phyloP scores from a whole-genome alignment of 2,888 invertebrate genomes.

The Copidosoma aretas region DNA sequence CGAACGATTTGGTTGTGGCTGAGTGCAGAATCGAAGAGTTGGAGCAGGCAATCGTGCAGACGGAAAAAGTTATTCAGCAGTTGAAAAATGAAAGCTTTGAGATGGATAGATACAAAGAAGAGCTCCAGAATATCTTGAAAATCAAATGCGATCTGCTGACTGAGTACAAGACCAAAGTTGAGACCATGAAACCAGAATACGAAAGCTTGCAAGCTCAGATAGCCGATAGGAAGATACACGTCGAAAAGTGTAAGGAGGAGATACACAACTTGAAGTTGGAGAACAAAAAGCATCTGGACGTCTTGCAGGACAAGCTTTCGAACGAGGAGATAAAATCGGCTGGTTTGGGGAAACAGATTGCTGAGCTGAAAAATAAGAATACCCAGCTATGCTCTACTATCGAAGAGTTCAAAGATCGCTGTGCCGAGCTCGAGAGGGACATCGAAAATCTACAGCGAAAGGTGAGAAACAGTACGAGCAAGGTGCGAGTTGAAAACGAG shows the following conservation, averaged over 20 bases:
- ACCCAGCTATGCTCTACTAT: conserved; percentile 61
- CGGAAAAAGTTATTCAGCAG: conserved; percentile 57
- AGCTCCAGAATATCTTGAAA: conserved; percentile 52
- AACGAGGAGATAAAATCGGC: conserved; percentile 55
- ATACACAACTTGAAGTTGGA: conserved; percentile 61
- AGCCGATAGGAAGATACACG: conserved; percentile 43
- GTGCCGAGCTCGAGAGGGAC: conserved; percentile 61
- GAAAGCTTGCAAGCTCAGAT: conserved; percentile 51
- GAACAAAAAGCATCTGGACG: conserved; percentile 51
- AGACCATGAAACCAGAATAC: conserved; percentile 52
- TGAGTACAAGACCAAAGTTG: conserved; percentile 59
- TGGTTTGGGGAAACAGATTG: conserved; percentile 58
- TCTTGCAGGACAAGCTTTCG: conserved; percentile 47
- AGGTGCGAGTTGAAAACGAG: conserved; percentile 54
- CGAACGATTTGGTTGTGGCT: conserved; percentile 58
- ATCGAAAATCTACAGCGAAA: conserved; percentile 60
- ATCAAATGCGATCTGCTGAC: conserved; percentile 57
- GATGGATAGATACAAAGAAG: conserved; percentile 59
- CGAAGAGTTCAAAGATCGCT: conserved; percentile 64
- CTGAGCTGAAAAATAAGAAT: conserved; percentile 62
- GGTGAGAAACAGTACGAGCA: conserved; percentile 65
- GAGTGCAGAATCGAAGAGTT: conserved; percentile 60
- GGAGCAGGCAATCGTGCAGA: conserved; percentile 61
- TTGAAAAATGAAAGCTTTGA: conserved; percentile 59
- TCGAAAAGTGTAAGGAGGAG: conserved; percentile 59